Percentiles rank a stretch among this genome's conserved stretches.
Evolutionary conservation across 2,113 vertebrate species (phyloP).

Genomic region (Melanostigma gelatinosum): DNA sequence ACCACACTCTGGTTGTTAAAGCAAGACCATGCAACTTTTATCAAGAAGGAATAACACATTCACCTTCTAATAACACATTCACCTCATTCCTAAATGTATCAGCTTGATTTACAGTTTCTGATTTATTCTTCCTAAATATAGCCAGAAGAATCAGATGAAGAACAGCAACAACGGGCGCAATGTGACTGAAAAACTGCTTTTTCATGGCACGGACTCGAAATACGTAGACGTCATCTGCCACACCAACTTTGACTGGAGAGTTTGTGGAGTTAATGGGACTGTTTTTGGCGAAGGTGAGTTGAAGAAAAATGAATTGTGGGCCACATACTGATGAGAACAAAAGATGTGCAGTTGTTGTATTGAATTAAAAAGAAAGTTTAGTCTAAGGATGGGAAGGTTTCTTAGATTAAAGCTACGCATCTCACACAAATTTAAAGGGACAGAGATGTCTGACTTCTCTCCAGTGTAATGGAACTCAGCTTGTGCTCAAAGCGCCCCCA

Average conservation of each 20-base stretch:
- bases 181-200: constrained; percentile 79
- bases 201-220: constrained; percentile 79
- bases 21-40: background rate
- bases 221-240: constrained; percentile 75
- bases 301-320: background rate
- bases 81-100: background rate
- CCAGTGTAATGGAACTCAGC: too few relatives aligned
- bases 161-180: constrained; percentile 70
- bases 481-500: too few relatives aligned
- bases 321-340: background rate
- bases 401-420: too few relatives aligned
- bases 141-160: constrained; percentile 86
- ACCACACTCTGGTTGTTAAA: background rate
- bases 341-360: background rate
- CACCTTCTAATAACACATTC: background rate
- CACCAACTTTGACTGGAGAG: constrained; percentile 87
- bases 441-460: too few relatives aligned
- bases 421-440: background rate
- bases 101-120: background rate
- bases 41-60: background rate
- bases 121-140: constrained; percentile 49
- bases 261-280: constrained; percentile 84
- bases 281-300: constrained; percentile 83
- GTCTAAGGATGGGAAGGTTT: background rate
- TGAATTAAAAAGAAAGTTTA: background rate